A percentile compares a stretch with the other conserved stretches of the same genome.
These are phyloP conservation scores for Bombyx mandarina DNA, from an alignment of 1,140 invertebrate species.

Conservation along the genomic window DNA sequence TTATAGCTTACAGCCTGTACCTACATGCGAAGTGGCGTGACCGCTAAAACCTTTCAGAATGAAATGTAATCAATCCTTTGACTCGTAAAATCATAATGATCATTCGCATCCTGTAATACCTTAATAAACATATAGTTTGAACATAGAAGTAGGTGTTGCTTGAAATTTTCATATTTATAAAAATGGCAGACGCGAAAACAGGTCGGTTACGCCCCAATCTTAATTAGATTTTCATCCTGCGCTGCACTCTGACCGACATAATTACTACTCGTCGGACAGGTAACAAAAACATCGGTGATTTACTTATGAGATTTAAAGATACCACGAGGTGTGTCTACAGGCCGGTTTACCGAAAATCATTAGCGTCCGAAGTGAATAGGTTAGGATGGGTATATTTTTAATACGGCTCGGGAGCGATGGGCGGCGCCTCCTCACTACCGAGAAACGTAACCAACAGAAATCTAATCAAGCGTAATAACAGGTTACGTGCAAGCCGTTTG, in stretches of 20 bases:
- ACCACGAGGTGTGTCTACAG: conserved; percentile 52
- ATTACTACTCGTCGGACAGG: conserved; percentile 60
- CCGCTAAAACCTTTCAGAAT: conserved; percentile 57
- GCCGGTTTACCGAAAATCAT: conserved; percentile 68
- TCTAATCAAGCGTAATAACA: conserved; percentile 70
- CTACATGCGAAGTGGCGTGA: conserved; percentile 66
- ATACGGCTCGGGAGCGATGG: conserved; percentile 65
- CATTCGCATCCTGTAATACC: conserved; percentile 31
- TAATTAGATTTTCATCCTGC: conserved; percentile 64
- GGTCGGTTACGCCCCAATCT: conserved; percentile 48
- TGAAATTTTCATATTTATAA: conserved; percentile 32
- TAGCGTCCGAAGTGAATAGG: conserved; percentile 61
- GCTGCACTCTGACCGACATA: conserved; percentile 67
- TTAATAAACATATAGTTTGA: conserved; percentile 18
- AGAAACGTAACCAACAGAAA: conserved; percentile 69
- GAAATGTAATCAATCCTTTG: conserved; percentile 40
- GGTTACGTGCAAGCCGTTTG: conserved; percentile 62
- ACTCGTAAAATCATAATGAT: conserved; percentile 60
- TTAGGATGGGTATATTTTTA: conserved; percentile 65
- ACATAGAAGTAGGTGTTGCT: conserved; percentile 1
- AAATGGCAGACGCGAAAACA: conserved; percentile 43
- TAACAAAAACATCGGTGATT: conserved; percentile 55
- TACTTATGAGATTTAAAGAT: conserved; percentile 65
- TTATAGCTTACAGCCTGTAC: conserved; percentile 16
- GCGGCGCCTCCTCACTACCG: conserved; percentile 63